Evolutionary conservation across 2,113 vertebrate species (phyloP).

Genomic region (Donacobius atricapilla): DNA sequence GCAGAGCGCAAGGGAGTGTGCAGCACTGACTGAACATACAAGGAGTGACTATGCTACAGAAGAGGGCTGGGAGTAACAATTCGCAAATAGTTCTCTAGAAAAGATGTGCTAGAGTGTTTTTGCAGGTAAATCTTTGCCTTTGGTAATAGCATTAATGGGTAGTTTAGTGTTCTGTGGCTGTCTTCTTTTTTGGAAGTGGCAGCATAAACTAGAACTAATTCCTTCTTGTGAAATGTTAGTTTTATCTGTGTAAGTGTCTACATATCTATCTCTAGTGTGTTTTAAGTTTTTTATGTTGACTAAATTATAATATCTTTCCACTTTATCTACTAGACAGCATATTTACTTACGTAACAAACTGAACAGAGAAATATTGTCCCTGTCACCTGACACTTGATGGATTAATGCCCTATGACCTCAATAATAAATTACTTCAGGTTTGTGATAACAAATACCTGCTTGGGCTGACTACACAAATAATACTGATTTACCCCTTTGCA

Average conservation of each 20-base stretch:
- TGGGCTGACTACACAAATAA: neutral
- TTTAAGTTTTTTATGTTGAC: neutral
- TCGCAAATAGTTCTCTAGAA: neutral
- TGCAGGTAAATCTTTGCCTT: neutral
- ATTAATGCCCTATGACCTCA: neutral
- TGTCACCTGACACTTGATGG: neutral
- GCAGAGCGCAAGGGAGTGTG: neutral
- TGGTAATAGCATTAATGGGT: neutral
- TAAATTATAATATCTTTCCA: neutral
- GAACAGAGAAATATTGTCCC: neutral
- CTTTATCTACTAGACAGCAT: neutral
- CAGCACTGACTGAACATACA: neutral
- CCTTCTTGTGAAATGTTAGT: neutral
- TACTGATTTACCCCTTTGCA: neutral
- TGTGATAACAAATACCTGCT: neutral
- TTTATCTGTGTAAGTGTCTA: neutral
- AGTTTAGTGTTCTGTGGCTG: neutral
- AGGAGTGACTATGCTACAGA: neutral
- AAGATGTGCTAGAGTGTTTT: neutral
- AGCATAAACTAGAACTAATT: neutral
- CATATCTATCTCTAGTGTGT: neutral
- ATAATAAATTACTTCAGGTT: neutral
- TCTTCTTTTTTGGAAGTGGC: neutral
- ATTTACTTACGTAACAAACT: neutral
- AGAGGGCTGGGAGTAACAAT: neutral